Evolutionary conservation across 2,113 vertebrate species (phyloP).

Genomic region (Sakesphorus luctuosus): DNA sequence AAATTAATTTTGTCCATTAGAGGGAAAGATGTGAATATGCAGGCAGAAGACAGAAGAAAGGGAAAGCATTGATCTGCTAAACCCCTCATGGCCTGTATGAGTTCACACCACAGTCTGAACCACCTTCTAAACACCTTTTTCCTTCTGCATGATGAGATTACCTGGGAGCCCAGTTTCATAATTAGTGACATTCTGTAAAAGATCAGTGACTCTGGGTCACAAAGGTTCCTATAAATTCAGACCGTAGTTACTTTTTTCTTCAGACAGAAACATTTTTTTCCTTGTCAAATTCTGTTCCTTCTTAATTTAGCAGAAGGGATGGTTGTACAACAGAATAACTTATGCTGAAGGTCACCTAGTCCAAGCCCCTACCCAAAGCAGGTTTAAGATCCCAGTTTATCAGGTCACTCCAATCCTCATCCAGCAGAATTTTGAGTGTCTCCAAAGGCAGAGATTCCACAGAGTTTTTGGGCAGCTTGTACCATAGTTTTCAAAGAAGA

Average conservation of each 20-base stretch:
- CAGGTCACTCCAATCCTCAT: background rate
- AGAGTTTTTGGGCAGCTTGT: background rate
- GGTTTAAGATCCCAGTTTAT: background rate
- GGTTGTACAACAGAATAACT: background rate
- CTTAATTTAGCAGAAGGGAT: background rate
- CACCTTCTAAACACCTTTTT: accelerated
- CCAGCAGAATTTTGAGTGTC: background rate
- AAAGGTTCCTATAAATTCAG: background rate
- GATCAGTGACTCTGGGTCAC: background rate
- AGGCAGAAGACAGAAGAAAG: background rate
- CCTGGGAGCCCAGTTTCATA: background rate
- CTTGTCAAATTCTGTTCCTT: background rate
- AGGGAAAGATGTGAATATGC: background rate
- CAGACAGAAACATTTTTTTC: background rate
- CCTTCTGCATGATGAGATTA: background rate
- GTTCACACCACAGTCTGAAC: background rate
- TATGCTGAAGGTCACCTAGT: background rate
- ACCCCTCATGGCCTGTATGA: background rate
- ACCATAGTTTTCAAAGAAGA: background rate
- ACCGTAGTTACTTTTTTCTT: background rate
- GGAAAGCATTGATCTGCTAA: background rate
- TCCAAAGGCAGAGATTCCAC: background rate
- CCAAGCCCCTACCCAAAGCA: background rate
- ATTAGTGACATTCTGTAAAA: background rate
- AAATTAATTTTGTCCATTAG: background rate